Percentiles rank a stretch among this genome's conserved stretches.
Conservation (phyloP, 1,140 invertebrate genomes). For the Panagrolaimus sp. region DNA sequence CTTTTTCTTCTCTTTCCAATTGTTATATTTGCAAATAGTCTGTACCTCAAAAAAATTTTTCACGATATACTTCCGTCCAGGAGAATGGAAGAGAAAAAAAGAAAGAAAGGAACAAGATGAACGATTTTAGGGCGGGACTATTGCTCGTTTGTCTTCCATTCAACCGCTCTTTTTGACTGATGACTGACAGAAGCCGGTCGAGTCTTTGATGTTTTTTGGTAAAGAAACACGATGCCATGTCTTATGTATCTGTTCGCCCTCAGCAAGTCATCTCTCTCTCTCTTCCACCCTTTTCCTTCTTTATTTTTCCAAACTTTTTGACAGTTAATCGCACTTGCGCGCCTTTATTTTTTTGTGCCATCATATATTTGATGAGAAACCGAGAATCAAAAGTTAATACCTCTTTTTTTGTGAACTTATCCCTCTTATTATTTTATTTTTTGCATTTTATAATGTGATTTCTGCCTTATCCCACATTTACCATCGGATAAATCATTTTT, state of each 20-base stretch:
- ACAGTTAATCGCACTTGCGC: too few species aligned
- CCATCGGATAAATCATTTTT: too few species aligned
- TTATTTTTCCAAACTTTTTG: too few species aligned
- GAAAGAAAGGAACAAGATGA: too few species aligned
- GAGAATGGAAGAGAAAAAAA: neutral
- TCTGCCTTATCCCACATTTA: too few species aligned
- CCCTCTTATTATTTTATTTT: too few species aligned
- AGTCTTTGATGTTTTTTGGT: conserved; percentile 13
- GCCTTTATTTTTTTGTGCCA: too few species aligned
- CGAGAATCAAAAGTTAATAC: too few species aligned
- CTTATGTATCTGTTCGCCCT: conserved; percentile 19
- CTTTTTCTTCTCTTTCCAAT: neutral
- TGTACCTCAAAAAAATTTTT: neutral
- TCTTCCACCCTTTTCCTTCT: too few species aligned
- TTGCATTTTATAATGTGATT: too few species aligned
- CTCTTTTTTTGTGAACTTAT: too few species aligned
- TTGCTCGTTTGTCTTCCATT: conserved; percentile 16
- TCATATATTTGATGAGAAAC: too few species aligned
- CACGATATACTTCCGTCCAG: conserved; percentile 13
- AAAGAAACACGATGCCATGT: conserved; percentile 17
- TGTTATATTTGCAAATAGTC: neutral
- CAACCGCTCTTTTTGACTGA: conserved; percentile 18
- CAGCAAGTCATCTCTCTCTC: neutral
- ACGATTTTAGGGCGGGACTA: conserved; percentile 2
- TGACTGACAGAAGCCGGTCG: conserved; percentile 18